Base-by-base conservation (phyloP, 2,797 vertebrate species). In the Squalus acanthias region DNA sequence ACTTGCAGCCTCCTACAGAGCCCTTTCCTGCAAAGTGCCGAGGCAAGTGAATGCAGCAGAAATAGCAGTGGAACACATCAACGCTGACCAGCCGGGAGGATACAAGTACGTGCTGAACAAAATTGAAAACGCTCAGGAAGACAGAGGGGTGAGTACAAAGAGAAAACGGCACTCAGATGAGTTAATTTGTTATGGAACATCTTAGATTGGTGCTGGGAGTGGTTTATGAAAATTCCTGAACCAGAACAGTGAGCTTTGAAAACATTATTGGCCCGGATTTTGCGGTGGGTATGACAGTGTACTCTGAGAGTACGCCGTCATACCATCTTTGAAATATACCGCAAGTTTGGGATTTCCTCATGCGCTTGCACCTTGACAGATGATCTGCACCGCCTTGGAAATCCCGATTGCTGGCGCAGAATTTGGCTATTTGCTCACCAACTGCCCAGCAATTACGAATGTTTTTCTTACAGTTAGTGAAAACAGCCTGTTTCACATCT, bases 71-170 rank as follows among this genome's bases (percentile, higher is more conserved):
- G 69, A 74, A 20, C 94, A 74, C 50, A 95, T 95, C 29, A 95
- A 95, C 20, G 70, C 94, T 33, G 15, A 95, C 26, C 94, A 76
- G 39, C 72, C 50, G 57, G 50, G 26, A 60, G 94, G 70, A 33
- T 95, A 95, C 70, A 95, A 95, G 70, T 95, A 95, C 3, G 53
- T 57, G 26, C 50, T 95, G 50, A 95, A 95, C 70, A 95, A 95
- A 76, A 76, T 95, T 20, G 94, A 95, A 76, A 95, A 95, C 57
- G 94, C 70, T 17, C 94, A 95, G 26, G 94, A 95, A 72, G 17
- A 60, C 6, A 57, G 94, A 29, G 50, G 50, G 70, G 94, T 95
- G 50, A 95, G 94, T 60, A 95, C 29, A 67, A 69, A 69, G 1
- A 20, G 17, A 15, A 82, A 39, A 6, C 17, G 39, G 26, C 12